Evolutionary conservation across 2,113 vertebrate genomes (phyloP).

Genomic region (Misgurnus mizolepis): DNA sequence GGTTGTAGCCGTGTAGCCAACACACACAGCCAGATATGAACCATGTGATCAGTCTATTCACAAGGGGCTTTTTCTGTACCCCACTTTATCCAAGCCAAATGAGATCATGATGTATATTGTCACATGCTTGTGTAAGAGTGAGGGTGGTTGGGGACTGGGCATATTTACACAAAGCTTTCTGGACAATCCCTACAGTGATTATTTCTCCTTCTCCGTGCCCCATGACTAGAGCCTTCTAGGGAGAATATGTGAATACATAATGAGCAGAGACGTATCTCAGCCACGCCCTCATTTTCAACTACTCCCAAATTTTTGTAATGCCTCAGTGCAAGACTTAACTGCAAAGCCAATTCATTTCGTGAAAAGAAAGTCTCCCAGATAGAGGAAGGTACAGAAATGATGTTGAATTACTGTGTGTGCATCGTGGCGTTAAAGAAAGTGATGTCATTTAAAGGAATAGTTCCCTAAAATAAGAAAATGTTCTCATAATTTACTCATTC

Average conservation of each 20-base stretch:
- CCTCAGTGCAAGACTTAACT: slow-evolving; percentile 59
- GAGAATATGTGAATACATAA: slow-evolving; percentile 34
- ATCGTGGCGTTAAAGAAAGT: slow-evolving; percentile 10
- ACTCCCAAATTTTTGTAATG: slow-evolving; percentile 41
- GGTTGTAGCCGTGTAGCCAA: not conserved
- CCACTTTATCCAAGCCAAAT: slow-evolving; percentile 24
- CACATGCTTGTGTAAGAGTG: slow-evolving; percentile 6
- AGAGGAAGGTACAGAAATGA: slow-evolving; percentile 8
- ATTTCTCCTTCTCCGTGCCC: not conserved
- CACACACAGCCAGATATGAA: not conserved
- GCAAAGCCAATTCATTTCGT: slow-evolving; percentile 62
- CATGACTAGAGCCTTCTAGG: slow-evolving; percentile 13
- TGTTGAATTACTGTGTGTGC: not conserved
- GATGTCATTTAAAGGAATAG: slow-evolving; percentile 26
- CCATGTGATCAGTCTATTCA: slow-evolving; percentile 15
- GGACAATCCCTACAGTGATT: not conserved
- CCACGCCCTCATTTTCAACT: slow-evolving; percentile 19
- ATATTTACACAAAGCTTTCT: slow-evolving; percentile 1
- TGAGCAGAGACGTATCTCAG: slow-evolving; percentile 6
- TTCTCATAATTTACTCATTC: too few species aligned
- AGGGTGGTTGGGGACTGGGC: not conserved
- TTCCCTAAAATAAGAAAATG: too few species aligned
- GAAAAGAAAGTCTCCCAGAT: slow-evolving; percentile 50
- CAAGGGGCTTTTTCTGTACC: not conserved
- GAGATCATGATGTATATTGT: slow-evolving; percentile 23